A percentile compares a stretch with the other conserved stretches of the same genome.
phyloP scores from a whole-genome alignment of 2,113 vertebrate species.

The Ageneiosus marmoratus region DNA sequence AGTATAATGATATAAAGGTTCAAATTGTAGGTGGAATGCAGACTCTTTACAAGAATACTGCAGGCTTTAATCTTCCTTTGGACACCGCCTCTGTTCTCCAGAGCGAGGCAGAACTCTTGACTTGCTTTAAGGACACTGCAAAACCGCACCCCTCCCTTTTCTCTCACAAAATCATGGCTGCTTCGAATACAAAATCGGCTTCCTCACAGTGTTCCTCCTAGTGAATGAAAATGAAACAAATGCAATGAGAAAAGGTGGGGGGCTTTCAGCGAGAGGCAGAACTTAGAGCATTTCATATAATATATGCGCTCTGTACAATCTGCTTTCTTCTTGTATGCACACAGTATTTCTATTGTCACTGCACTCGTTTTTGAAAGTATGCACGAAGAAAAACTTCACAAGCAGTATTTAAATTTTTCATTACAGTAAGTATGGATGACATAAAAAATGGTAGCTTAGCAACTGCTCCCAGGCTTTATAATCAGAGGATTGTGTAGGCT shows the following conservation, averaged over 20 bases:
- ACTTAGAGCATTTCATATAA: neutral
- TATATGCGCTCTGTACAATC: neutral
- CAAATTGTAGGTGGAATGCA: slow-evolving; percentile 6
- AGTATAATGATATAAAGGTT: neutral
- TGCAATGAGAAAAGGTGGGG: neutral
- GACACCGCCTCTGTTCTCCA: slow-evolving; percentile 15
- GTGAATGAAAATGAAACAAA: slow-evolving; percentile 13
- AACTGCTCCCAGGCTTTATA: slow-evolving; percentile 70
- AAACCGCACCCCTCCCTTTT: slow-evolving; percentile 14
- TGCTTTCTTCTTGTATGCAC: neutral
- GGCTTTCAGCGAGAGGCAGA: neutral
- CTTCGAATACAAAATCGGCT: slow-evolving; percentile 7
- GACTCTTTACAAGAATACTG: slow-evolving; percentile 2
- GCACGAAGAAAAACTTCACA: slow-evolving; percentile 62
- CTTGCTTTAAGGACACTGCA: slow-evolving; percentile 29
- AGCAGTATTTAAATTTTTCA: slow-evolving; percentile 70
- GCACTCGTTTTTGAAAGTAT: slow-evolving; percentile 29
- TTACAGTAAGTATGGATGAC: slow-evolving; percentile 68
- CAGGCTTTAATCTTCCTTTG: slow-evolving; percentile 37
- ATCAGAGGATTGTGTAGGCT: slow-evolving; percentile 62
- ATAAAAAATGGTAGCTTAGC: slow-evolving; percentile 73
- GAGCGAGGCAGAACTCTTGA: slow-evolving; percentile 5
- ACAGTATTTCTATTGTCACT: slow-evolving; percentile 6
- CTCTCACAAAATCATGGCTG: neutral
- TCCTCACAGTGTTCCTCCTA: neutral